Base-by-base conservation (phyloP, 1,140 invertebrate genomes). In the Drosophila seguyi region DNA sequence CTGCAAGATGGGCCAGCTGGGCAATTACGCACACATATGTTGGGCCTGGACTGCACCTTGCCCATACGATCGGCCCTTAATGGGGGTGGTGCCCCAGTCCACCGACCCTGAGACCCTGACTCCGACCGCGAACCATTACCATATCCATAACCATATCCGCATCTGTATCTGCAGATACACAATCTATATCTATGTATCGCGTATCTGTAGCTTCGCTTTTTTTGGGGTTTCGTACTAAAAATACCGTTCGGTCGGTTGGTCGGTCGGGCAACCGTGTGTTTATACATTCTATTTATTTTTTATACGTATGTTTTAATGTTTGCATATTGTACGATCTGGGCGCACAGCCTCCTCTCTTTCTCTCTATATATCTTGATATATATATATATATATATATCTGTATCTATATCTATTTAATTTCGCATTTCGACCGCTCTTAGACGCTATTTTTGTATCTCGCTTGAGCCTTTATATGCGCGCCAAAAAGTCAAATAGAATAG, bases 371-470 rank as follows among this genome's bases (percentile, higher is more conserved):
- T 48, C 11, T 53, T 3, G 59, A 0, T n/a, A 16, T 38, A 47
- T 59, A 38, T 31, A 8, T n/a, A 16, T 38, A 41, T 59, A 31
- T 31, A 6, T 44, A 27, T 41, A 34, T 59, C 25, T 25, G 11
- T 58, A 20, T 55, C 45, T 55, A 61, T 75, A 58, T 84, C 57
- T 86, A 61, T 77, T 75, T 79, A 77, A 82, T 86, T 86, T 85
- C 75, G 81, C 78, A 85, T 86, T 82, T 79, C 66, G 76, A 42
- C 59, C 47, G 31, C 41, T 53, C 42, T 34, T 39, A 39, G 50
- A 18, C 72, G 39, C 73, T 61, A 77, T 78, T 69, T 78, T 60
- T 41, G 38, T 47, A 58, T 31, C 66, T 45, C 41, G 45, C 34
- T 34, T 42, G 20, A 55, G 38, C 47, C 48, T 48, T 45, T 66